Evolutionary conservation across 2,888 invertebrate species (phyloP).

Genomic region (Gastrophysa polygoni): DNA sequence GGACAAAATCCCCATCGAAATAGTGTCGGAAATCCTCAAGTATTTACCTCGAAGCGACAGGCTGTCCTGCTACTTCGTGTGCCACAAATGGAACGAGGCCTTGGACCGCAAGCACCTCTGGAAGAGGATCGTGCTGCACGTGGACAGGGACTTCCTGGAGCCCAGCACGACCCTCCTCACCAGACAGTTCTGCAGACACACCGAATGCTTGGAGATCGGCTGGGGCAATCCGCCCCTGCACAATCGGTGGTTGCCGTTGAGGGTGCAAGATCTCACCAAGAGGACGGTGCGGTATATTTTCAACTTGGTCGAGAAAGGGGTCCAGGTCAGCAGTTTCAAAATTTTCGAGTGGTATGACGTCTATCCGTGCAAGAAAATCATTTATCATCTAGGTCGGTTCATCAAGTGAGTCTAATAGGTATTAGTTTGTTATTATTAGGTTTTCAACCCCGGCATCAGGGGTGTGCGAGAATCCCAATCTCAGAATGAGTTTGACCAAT

Average conservation of each 20-base stretch:
- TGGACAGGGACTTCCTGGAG: slow-evolving; percentile 52
- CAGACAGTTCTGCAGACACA: slow-evolving; percentile 56
- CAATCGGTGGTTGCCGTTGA: slow-evolving; percentile 53
- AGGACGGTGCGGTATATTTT: slow-evolving; percentile 51
- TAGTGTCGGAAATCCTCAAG: slow-evolving; percentile 48
- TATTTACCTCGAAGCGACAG: slow-evolving; percentile 49
- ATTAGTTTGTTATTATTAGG: no score
- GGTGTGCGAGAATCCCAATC: no score
- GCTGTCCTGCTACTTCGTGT: slow-evolving; percentile 49
- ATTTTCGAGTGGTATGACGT: slow-evolving; percentile 61
- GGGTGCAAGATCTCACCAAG: slow-evolving; percentile 55
- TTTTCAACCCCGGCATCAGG: no score
- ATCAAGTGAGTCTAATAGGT: slow-evolving; percentile 46
- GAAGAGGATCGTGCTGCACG: slow-evolving; percentile 47
- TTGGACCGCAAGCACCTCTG: slow-evolving; percentile 47
- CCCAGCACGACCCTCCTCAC: slow-evolving; percentile 48
- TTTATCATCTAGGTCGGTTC: slow-evolving; percentile 51
- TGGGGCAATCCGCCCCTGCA: slow-evolving; percentile 59
- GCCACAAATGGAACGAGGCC: slow-evolving; percentile 48
- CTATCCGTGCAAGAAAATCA: slow-evolving; percentile 55
- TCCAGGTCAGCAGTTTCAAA: slow-evolving; percentile 57
- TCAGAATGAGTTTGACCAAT: no score
- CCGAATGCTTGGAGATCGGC: slow-evolving; percentile 58
- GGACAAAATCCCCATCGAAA: slow-evolving; percentile 46
- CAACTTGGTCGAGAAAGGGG: slow-evolving; percentile 46